Evolutionary conservation across 1,140 invertebrate species (phyloP), one percentile per base, ranked within the genome.

Genomic region (Platorchestia sp.): DNA sequence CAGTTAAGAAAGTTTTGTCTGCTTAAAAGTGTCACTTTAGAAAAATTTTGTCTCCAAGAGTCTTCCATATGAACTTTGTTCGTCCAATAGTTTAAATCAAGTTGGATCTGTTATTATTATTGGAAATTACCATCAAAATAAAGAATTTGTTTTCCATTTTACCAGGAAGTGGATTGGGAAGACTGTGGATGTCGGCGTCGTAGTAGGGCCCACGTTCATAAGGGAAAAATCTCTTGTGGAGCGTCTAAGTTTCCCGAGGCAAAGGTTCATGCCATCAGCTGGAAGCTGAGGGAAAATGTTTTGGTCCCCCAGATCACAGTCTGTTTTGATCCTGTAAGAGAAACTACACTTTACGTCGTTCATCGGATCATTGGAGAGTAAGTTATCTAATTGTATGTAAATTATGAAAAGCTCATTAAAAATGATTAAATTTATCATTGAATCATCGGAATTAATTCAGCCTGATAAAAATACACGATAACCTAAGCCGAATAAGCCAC

Each of bases 351-450:
- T 16, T 95, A 93, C 51, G 40, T n/a, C 44, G 75, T 87, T 19
- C 95, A 95, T 90, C 47, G 47, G 40, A 95, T 95, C 27, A 53
- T 95, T 41, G 95, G 95, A 22, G 53, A 86, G 95, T 95, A 95
- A 53, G 89, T 75, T 75, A n/a, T 36, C 27, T 75, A 36, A 10
- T 75, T 3, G 36, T 14, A 75, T 1, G 36, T 14, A 22, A 75
- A 75, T 3, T 1, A 75, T 36, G 59, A 36, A 75, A 75, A 75
- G 7, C 19, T 6, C 19, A 51, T 51, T 51, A 51, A 19, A 51
- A 19, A 51, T 19, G 6, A 10, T 51, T 51, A 51, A 51, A 10
- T 51, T 51, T 10, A 10, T 51, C 19, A 51, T 51, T 51, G 19
- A 51, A 51, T 19, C 19, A 51, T 51, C n/a, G n/a, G n/a, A n/a